These are phyloP conservation scores for Eumacrocentrus americanus DNA, from an alignment of 2,888 invertebrate genomes.

Conservation along the genomic window DNA sequence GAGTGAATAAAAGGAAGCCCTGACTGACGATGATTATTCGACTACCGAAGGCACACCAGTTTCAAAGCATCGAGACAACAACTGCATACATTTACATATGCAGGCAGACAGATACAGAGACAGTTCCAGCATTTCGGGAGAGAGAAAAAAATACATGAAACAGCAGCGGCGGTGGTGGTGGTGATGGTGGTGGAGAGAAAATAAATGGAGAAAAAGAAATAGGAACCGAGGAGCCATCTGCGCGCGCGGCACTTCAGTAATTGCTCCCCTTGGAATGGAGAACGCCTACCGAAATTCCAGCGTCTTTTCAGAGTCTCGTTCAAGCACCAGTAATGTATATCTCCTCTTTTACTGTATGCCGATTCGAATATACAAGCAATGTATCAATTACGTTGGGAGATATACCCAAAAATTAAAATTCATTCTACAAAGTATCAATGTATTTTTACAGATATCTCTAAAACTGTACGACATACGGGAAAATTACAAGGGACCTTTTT, in stretches of 20 bases:
- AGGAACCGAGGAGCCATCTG: slow-evolving; percentile 36
- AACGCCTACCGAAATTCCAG: slow-evolving; percentile 35
- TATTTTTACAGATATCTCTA: too few relatives aligned
- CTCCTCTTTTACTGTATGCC: too few relatives aligned
- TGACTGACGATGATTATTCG: not conserved
- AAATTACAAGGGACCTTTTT: too few relatives aligned
- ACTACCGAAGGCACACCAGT: not conserved
- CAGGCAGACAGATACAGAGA: slow-evolving; percentile 14
- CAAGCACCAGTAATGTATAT: too few relatives aligned
- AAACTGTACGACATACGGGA: too few relatives aligned
- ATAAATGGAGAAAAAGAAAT: slow-evolving; percentile 31
- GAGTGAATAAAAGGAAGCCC: too few relatives aligned
- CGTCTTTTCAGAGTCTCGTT: slow-evolving; percentile 3
- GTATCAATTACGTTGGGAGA: too few relatives aligned
- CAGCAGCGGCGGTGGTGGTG: not conserved
- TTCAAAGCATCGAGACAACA: not conserved
- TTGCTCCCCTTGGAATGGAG: slow-evolving; percentile 34
- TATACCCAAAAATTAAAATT: too few relatives aligned
- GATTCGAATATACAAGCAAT: too few relatives aligned
- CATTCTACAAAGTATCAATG: too few relatives aligned
- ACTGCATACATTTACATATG: not conserved
- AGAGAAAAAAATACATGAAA: not conserved
- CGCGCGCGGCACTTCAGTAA: slow-evolving; percentile 27
- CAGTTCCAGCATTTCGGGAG: not conserved
- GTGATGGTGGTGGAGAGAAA: too few relatives aligned